Evolutionary conservation across 2,888 invertebrate genomes (phyloP), one percentile per base, ranked within the genome.

Genomic region (Rhagonycha fulva): DNA sequence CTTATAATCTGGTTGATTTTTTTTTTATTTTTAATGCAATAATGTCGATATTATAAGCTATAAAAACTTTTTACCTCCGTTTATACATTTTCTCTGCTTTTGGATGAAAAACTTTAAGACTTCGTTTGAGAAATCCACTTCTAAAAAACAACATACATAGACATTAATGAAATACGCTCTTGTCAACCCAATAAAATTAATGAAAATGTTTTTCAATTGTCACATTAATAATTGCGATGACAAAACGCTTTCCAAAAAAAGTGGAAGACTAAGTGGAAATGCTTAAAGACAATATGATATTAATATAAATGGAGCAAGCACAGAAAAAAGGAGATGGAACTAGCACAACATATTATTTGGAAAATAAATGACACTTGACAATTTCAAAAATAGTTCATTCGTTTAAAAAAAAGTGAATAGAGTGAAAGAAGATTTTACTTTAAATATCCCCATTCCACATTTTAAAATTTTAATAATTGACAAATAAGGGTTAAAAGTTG

Each of bases 1-100:
- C 83, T 82, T 82, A 84, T 84, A 84, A 83, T 83, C 82, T 80
- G 83, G 81, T 76, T 68, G 77, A 69, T 76, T 79, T 80, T 78
- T 78, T 80, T 82, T 82, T 83, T 83, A 82, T 47, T 47, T 47
- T 47, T 83, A 82, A 82, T 82, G 81, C 81, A 82, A 82, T 84
- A 83, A 80, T 81, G 81, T 62, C 73, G 71, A 66, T 66, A 66
- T 67, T 71, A 26, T 70, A 69, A 26, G 62, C 69, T 32, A 62
- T 70, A 74, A 71, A 71, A 67, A 24, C 61, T 61, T 66, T 71
- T 70, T 70, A 61, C 70, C 26, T 61, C 47, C 3, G n/a, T 47
- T 7, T 9, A 47, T n/a, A 47, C 47, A 7, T 47, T 47, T 32
- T 32, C 12, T 2, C 5, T n/a, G 1, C 32, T 5, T 12, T 47